A percentile compares a stretch with the other conserved stretches of the same genome.
These are phyloP conservation scores for Spilosoma lubricipeda DNA, from an alignment of 2,888 invertebrate genomes.

Conservation along the genomic window DNA sequence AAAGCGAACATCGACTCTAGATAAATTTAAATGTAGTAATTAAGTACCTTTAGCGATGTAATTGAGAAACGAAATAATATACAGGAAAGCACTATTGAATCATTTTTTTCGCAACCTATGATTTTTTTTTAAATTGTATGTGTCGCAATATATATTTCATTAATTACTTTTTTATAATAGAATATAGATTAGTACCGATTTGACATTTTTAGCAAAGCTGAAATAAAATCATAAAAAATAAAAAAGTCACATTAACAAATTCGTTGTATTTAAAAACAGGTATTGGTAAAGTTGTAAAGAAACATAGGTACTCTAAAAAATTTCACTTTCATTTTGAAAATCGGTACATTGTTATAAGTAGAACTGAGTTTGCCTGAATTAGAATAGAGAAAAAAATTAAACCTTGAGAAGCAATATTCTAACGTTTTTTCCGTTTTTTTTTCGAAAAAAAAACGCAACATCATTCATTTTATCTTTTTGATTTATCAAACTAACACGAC, in stretches of 20 bases:
- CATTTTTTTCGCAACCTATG: too few relatives aligned
- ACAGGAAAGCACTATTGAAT: neutral
- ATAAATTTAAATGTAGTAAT: neutral
- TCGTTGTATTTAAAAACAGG: conserved; percentile 33
- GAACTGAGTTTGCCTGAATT: neutral
- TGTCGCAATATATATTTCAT: neutral
- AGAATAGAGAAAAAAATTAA: neutral
- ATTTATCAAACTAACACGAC: neutral
- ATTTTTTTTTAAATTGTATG: too few relatives aligned
- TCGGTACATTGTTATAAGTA: neutral
- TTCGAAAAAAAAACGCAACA: neutral
- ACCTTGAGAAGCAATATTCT: neutral
- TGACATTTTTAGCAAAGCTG: neutral
- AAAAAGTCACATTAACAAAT: conserved; percentile 52
- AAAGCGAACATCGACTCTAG: neutral
- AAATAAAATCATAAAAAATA: neutral
- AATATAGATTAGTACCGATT: neutral
- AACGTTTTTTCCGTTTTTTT: neutral
- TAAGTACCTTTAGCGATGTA: neutral
- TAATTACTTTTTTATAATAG: neutral
- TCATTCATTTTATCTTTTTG: neutral
- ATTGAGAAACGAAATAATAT: neutral
- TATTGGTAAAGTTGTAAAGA: conserved; percentile 32
- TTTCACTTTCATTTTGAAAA: neutral
- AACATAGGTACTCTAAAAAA: neutral